Base-by-base conservation (phyloP, 2,113 vertebrate species). In the Zootoca vivipara region DNA sequence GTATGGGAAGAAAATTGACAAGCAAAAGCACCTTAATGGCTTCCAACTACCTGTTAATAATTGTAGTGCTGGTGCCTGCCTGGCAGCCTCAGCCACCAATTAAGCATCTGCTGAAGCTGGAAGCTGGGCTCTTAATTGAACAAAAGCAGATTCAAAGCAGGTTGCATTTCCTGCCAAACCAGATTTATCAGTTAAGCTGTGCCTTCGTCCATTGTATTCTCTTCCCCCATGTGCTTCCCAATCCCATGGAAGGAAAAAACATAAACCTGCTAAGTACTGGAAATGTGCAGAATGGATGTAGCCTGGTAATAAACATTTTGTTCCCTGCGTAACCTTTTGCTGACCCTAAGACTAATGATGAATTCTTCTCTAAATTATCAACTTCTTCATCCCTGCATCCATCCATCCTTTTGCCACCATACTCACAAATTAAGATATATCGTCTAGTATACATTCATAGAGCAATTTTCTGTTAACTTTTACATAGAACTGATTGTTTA, bases 401-500 rank as follows among this genome's bases (percentile, higher is more conserved):
- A 80, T 70, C 77, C 42, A 69, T n/a, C 24, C 78, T 72, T 83
- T 84, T 78, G 92, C 64, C 77, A 86, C 46, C 7, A 78, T 90
- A 74, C 0, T 0, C n/a, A 74, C 84, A 94, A 94, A 95, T 96
- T 95, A 97, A 97, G 96, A 97, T 97, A 95, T 94, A 96, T 96
- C 92, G 96, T 96, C 93, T 89, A 87, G 92, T 94, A 95, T 85
- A 89, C 94, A 95, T 96, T 95, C 94, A 96, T 85, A 95, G 95
- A 96, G 96, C 96, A 96, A 95, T 96, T 97, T 96, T 95, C 92
- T 95, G 95, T 96, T 95, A 97, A 97, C 96, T 97, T 97, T 97
- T 98, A 96, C 96, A 96, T 95, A 96, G 94, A 96, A 96, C 94
- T 97, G 97, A 98, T 97, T 97, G 96, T 97, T 97, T 98, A 97